phyloP scores from a whole-genome alignment of 2,888 invertebrate species.

The Lysandra coridon region DNA sequence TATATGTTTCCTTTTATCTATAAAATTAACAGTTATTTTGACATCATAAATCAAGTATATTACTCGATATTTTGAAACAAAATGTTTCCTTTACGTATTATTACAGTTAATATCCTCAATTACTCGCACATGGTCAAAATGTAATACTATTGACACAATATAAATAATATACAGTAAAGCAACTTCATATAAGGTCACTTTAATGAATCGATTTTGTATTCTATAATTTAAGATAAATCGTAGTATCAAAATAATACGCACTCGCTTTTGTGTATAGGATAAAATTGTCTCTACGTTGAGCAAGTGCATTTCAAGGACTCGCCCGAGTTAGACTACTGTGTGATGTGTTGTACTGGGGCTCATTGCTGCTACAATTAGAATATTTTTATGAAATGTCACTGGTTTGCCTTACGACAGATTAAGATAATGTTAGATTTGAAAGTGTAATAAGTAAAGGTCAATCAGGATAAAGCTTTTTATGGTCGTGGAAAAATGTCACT shows the following conservation, averaged over 20 bases:
- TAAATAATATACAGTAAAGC: neutral
- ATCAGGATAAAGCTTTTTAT: neutral
- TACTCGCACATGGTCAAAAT: neutral
- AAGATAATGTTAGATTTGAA: constrained; percentile 22
- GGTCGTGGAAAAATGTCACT: neutral
- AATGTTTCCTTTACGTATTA: neutral
- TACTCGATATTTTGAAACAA: neutral
- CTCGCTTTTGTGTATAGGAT: neutral
- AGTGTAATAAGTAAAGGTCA: constrained; percentile 18
- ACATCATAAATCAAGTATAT: neutral
- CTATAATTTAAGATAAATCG: neutral
- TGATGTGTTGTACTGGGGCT: neutral
- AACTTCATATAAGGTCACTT: no score
- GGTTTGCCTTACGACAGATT: neutral
- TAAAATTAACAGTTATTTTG: neutral
- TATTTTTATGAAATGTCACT: constrained; percentile 20
- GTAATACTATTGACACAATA: neutral
- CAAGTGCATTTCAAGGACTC: no score
- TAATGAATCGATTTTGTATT: no score
- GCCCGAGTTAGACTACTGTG: neutral
- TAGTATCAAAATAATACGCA: neutral
- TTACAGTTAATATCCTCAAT: neutral
- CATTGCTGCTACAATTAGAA: constrained; percentile 5
- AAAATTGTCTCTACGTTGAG: no score
- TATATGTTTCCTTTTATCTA: neutral